Evolutionary conservation across 2,797 vertebrate species (phyloP).

Genomic region (Hippocampus kuda): DNA sequence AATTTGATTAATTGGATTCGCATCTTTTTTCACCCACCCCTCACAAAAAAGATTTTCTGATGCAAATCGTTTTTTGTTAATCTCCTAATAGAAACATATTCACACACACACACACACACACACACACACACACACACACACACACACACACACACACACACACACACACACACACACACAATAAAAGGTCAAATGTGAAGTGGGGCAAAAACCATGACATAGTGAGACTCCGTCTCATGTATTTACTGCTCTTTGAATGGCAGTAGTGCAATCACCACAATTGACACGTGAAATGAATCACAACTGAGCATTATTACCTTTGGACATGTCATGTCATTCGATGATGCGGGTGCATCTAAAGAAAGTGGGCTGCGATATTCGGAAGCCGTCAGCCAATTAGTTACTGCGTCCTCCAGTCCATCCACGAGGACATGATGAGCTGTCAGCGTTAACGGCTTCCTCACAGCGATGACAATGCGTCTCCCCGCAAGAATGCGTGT

Average conservation of each 20-base stretch:
- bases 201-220: too few relatives aligned
- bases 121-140: too few relatives aligned
- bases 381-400: neutral
- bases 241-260: neutral
- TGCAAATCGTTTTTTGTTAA: too few relatives aligned
- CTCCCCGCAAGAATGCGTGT: conserved; percentile 41
- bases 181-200: too few relatives aligned
- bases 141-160: too few relatives aligned
- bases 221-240: neutral
- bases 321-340: neutral
- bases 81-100: too few relatives aligned
- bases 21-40: too few relatives aligned
- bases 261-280: too few relatives aligned
- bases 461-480: conserved; percentile 51
- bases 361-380: neutral
- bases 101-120: too few relatives aligned
- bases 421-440: conserved; percentile 61
- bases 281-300: neutral
- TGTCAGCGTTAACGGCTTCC: conserved; percentile 56
- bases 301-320: neutral
- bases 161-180: too few relatives aligned
- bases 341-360: neutral
- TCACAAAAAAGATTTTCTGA: too few relatives aligned
- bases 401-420: conserved; percentile 30
- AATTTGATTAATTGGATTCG: too few relatives aligned